phyloP scores from a whole-genome alignment of 1,140 invertebrate species.

The Akabosia matsudoensis region DNA sequence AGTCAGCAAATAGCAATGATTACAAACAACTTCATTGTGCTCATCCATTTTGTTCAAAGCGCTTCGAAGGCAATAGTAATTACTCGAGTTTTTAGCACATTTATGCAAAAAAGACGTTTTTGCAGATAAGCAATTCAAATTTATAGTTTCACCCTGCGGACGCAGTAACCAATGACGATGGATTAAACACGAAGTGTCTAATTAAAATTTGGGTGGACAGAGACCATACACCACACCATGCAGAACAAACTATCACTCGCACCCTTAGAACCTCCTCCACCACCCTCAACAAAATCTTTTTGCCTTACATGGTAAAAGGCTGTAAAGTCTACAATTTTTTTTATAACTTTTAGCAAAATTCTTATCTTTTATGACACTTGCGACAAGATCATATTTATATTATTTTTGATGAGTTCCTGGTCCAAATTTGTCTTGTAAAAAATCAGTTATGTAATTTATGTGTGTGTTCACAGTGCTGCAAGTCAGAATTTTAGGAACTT shows the following conservation, averaged over 20 bases:
- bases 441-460: no score
- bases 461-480: no score
- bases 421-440: no score
- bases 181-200: background rate
- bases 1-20: no score
- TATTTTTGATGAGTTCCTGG: no score
- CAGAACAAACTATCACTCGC: background rate
- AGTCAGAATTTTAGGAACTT: no score
- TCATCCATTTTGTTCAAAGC: background rate
- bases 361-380: no score
- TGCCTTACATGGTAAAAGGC: background rate
- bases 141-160: constrained; percentile 8
- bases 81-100: constrained; percentile 14
- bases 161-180: background rate
- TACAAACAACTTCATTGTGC: background rate
- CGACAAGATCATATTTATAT: no score
- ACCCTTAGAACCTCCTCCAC: background rate
- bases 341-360: background rate
- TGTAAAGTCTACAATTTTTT: background rate
- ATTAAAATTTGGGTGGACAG: background rate
- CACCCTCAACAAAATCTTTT: background rate
- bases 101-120: background rate
- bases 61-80: background rate
- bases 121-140: background rate
- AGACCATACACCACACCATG: background rate